Conservation (phyloP, 2,113 vertebrate species). For the Rhynchopsitta pachyrhyncha region DNA sequence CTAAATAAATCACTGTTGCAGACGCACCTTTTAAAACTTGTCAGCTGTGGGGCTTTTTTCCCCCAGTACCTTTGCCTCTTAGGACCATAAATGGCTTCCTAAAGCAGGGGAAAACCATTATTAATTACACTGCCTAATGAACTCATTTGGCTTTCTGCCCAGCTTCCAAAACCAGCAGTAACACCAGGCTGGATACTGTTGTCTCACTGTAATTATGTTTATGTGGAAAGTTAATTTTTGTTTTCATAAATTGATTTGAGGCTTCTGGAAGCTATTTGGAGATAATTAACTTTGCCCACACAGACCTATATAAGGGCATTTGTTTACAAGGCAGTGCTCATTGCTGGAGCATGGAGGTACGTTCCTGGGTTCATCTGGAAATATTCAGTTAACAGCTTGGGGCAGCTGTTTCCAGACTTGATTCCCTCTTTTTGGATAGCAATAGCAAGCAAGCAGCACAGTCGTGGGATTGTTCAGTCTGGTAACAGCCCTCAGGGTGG, state of each 20-base stretch:
- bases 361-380: slow-evolving; percentile 47
- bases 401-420: background rate
- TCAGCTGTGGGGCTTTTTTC: slow-evolving; percentile 36
- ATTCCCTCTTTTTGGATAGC: background rate
- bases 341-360: background rate
- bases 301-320: slow-evolving; percentile 54
- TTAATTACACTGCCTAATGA: slow-evolving; percentile 79
- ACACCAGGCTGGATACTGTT: slow-evolving; percentile 68
- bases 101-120: slow-evolving; percentile 70
- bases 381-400: background rate
- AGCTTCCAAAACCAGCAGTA: slow-evolving; percentile 70
- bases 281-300: slow-evolving; percentile 76
- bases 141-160: slow-evolving; percentile 77
- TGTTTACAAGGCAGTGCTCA: slow-evolving; percentile 42
- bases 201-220: slow-evolving; percentile 77
- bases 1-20: background rate
- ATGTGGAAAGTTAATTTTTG: slow-evolving; percentile 80
- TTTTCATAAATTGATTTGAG: slow-evolving; percentile 80
- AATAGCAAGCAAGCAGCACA: background rate
- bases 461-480: background rate
- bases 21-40: slow-evolving; percentile 58
- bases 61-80: slow-evolving; percentile 49
- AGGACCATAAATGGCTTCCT: slow-evolving; percentile 65
- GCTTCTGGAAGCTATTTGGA: slow-evolving; percentile 77
- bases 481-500: background rate